Evolutionary conservation across 2,113 vertebrate genomes (phyloP).

Genomic region (Onychorhynchus coronatus): DNA sequence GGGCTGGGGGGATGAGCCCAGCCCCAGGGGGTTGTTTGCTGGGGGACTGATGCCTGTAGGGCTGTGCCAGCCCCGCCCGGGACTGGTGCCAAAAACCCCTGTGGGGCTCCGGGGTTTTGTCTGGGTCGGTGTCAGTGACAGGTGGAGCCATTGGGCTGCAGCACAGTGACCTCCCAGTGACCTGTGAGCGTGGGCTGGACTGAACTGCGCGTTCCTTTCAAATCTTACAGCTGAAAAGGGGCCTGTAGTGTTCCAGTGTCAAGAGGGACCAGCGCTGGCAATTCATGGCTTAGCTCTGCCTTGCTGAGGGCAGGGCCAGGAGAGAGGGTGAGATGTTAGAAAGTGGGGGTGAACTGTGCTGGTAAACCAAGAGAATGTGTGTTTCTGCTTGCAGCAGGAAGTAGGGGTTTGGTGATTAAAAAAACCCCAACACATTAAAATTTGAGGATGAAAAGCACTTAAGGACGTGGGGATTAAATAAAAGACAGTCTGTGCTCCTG

Average conservation of each 20-base stretch:
- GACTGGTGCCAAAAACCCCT: not conserved
- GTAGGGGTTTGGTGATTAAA: not conserved
- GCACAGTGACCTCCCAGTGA: conserved; percentile 42
- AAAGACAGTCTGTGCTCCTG: not conserved
- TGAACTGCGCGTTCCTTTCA: conserved; percentile 63
- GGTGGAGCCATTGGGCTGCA: conserved; percentile 31
- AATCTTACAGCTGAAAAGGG: conserved; percentile 43
- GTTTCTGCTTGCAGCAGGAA: not conserved
- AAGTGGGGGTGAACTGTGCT: not conserved
- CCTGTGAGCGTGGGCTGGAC: conserved; percentile 10
- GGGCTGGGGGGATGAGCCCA: not conserved
- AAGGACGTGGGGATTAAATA: not conserved
- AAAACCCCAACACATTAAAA: not conserved
- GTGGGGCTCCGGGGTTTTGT: not conserved
- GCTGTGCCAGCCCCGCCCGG: not conserved
- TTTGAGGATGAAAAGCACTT: not conserved
- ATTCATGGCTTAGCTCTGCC: not conserved
- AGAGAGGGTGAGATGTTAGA: not conserved
- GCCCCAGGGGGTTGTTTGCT: accelerated
- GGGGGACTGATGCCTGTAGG: accelerated
- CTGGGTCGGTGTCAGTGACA: not conserved
- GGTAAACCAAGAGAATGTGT: not conserved
- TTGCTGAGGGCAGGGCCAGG: not conserved
- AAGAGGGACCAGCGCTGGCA: not conserved
- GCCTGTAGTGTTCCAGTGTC: not conserved